A percentile compares a stretch with the other conserved stretches of the same genome.
Conservation (phyloP, 2,113 vertebrate species). For the Macroglossus sobrinus region DNA sequence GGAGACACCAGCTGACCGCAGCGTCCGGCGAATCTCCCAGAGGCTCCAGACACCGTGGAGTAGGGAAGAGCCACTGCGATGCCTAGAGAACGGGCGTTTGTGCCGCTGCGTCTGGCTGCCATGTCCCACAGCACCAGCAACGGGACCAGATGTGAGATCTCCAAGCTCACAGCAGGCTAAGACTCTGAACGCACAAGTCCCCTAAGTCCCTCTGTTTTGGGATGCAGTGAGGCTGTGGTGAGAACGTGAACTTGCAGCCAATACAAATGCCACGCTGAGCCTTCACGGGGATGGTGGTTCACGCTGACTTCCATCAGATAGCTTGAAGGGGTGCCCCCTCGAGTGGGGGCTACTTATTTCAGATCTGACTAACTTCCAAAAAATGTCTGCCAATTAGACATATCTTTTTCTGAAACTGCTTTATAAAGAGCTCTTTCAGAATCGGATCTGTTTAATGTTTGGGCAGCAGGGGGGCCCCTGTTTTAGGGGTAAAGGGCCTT, state of each 20-base stretch:
- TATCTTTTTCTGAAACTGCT: neutral
- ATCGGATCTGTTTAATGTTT: neutral
- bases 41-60: rapidly evolving
- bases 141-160: neutral
- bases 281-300: neutral
- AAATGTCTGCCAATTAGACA: neutral
- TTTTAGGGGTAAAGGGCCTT: too few relatives aligned
- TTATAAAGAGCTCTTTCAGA: neutral
- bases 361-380: neutral
- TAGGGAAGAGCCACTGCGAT: neutral
- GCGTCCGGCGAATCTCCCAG: neutral
- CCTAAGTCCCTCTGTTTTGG: neutral
- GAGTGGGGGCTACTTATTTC: neutral
- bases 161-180: neutral
- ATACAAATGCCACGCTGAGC: rapidly evolving
- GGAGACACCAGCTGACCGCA: neutral
- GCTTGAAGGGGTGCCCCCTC: too few relatives aligned
- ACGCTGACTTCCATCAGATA: neutral
- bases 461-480: neutral
- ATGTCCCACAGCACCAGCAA: neutral
- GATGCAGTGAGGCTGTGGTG: neutral
- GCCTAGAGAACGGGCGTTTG: too few relatives aligned
- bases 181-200: neutral
- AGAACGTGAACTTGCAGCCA: neutral
- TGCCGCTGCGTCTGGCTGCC: neutral